Base-by-base conservation (phyloP, 1,140 invertebrate genomes). In the Calliopsis andreniformis region DNA sequence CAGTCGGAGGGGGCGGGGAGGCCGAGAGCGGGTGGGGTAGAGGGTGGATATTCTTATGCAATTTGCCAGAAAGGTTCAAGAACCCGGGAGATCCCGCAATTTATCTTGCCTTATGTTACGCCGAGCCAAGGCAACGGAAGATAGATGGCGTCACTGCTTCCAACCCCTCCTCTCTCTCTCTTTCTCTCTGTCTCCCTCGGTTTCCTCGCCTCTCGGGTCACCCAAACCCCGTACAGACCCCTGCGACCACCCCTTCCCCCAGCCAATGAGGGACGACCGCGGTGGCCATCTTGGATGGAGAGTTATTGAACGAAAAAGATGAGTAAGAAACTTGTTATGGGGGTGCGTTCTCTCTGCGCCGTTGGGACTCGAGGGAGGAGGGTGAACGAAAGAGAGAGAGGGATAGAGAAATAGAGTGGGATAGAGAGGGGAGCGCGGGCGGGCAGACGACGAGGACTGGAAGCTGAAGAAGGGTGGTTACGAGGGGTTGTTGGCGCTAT, bases 41-140 rank as follows among this genome's bases (percentile, higher is more conserved):
- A 87, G 85, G 87, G 87, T 91, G 91, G 91, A 92, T 92, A 92
- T 92, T 92, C 91, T 92, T 92, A 92, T 92, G 91, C 91, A 92
- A 92, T 92, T 92, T 92, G 91, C 91, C 91, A 92, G 91, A 92
- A 92, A 92, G 91, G 91, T 92, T 92, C 91, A 92, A 92, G 91
- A 92, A 92, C 91, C 91, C 88, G 88, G 89, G 90, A 92, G 91
- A 92, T 92, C 91, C 91, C 91, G 91, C 91, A 92, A 92, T 92
- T 92, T 92, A 92, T 92, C 91, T 92, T 92, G 91, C 91, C 91
- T 92, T 92, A 92, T 92, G 91, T 92, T 92, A 92, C 91, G 89
- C 91, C 89, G 90, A 92, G 91, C 91, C 90, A 92, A 92, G 91
- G 91, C 91, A 91, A 91, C 91, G 91, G 85, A 92, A 92, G 91